A percentile compares a stretch with the other conserved stretches of the same genome.
Evolutionary conservation across 2,113 vertebrate species (phyloP).

Genomic region (Tachysurus vachellii): DNA sequence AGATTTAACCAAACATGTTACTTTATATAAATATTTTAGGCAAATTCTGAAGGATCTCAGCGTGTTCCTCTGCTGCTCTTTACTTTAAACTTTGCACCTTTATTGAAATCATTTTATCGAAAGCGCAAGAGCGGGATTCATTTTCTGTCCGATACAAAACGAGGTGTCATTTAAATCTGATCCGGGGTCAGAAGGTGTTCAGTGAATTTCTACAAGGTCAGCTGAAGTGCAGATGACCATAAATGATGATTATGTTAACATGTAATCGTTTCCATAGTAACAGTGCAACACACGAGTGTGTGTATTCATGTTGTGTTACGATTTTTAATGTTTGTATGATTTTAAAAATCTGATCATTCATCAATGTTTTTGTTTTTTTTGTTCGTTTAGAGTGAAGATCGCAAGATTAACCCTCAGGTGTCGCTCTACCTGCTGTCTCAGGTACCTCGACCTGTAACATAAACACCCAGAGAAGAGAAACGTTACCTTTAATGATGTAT

Average conservation of each 20-base stretch:
- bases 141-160: not conserved
- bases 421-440: conserved; percentile 97
- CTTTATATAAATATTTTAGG: not conserved
- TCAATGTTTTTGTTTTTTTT: not conserved
- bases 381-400: conserved; percentile 80
- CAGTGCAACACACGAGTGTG: not conserved
- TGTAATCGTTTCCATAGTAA: not conserved
- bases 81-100: not conserved
- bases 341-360: too few relatives aligned
- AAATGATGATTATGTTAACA: not conserved
- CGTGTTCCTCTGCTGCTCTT: too few relatives aligned
- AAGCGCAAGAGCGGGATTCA: too few relatives aligned
- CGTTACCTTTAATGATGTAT: too few relatives aligned
- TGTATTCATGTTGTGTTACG: not conserved
- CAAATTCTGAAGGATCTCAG: not conserved
- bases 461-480: not conserved
- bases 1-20: not conserved
- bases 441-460: conserved; percentile 68
- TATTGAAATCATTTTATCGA: too few relatives aligned
- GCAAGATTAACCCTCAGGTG: conserved; percentile 93
- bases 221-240: not conserved
- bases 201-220: not conserved
- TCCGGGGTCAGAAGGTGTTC: not conserved
- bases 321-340: not conserved
- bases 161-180: not conserved